A percentile compares a stretch with the other conserved stretches of the same genome.
These are phyloP conservation scores for Bedellia somnulentella DNA, from an alignment of 2,888 invertebrate genomes.

Conservation along the genomic window DNA sequence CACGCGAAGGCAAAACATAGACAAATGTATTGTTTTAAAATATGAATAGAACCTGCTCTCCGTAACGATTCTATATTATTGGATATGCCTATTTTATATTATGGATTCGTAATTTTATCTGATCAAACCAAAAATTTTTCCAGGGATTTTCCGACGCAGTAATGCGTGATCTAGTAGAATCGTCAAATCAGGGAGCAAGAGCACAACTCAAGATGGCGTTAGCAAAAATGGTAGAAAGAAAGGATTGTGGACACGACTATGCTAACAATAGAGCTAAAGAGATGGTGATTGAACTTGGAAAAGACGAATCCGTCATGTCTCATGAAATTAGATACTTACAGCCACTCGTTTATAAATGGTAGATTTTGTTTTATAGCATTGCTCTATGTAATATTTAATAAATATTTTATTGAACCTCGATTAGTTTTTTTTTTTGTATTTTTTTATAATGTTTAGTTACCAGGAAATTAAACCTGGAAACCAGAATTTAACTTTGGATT, in stretches of 20 bases:
- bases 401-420: too few species aligned
- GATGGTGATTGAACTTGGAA: conserved; percentile 57
- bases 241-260: conserved; percentile 62
- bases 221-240: conserved; percentile 56
- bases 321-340: conserved; percentile 61
- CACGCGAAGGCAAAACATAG: too few species aligned
- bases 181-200: conserved; percentile 59
- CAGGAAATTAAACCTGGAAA: too few species aligned
- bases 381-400: too few species aligned
- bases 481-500: too few species aligned
- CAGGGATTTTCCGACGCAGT: conserved; percentile 66
- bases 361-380: background rate
- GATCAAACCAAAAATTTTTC: conserved; percentile 15
- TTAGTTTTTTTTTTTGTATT: too few species aligned
- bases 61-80: too few species aligned
- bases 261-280: conserved; percentile 54
- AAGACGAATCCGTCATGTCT: conserved; percentile 58
- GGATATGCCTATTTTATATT: too few species aligned
- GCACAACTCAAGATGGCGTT: conserved; percentile 61
- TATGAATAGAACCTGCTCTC: too few species aligned
- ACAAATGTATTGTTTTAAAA: too few species aligned
- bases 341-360: conserved; percentile 50
- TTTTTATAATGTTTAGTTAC: too few species aligned
- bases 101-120: too few species aligned
- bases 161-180: conserved; percentile 52